Evolutionary conservation across 2,113 vertebrate species (phyloP), one percentile per base, ranked within the genome.

Genomic region (Sciurus niger): DNA sequence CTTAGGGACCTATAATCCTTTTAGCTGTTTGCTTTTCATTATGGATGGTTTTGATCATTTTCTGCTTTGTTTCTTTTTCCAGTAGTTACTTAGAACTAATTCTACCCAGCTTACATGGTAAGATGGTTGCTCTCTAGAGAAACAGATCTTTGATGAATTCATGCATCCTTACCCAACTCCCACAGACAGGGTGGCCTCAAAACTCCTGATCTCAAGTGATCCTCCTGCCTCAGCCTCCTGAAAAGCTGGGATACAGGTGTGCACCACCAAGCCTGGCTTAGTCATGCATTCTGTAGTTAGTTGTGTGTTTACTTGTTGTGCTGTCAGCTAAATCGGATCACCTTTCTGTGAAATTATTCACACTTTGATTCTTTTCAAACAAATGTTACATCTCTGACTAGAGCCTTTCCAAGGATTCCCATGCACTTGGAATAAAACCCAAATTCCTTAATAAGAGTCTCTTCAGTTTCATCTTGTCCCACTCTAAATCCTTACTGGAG

Each of bases 21-120:
- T 74, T 90, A 87, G 70, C 63, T n/a, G 24, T 79, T 84, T n/a
- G 13, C 55, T 86, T 93, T 90, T 90, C 10, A 14, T 37, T 40
- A 10, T 79, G 18, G 80, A 37, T 65, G 37, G 80, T 58, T 83
- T 51, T 94, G 55, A 68, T 74, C 32, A 40, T 80, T 80, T 73
- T 74, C 73, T 73, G 43, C 73, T 84, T 60, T 74, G 16, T 80
- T 90, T 96, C 48, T 78, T 58, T 67, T 74, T 76, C 34, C 12
- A 86, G 67, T 40, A 67, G 37, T 94, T 48, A 73, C 53, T 74
- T 72, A 78, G 20, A 63, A 48, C 55, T 46, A 48, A 76, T 67
- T 68, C 82, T n/a, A 11, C 58, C 58, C 48, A 40, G 40, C 9
- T 84, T 84, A 60, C 8, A 40, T 34, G 24, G 30, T 67, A 58